A percentile compares a stretch with the other conserved stretches of the same genome.
Evolutionary conservation across 2,113 vertebrate species (phyloP).

Genomic region (Campylorhamphus procurvoides): DNA sequence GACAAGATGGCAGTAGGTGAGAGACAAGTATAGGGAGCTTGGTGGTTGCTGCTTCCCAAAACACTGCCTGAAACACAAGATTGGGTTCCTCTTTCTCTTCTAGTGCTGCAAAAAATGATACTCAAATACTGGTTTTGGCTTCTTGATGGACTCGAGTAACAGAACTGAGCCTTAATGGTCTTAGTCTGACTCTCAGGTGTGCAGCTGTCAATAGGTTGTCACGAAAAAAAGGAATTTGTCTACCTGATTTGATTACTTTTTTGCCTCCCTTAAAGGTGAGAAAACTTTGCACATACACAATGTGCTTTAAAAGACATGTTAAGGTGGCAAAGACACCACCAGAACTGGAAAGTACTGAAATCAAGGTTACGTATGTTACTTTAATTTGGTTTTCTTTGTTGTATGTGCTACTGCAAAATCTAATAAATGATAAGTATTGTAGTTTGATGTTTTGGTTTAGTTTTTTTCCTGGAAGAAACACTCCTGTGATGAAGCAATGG

Average conservation of each 20-base stretch:
- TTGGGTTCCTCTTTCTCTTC: background rate
- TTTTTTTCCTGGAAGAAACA: background rate
- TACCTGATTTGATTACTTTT: background rate
- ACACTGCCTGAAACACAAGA: background rate
- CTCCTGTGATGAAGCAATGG: background rate
- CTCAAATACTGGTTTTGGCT: background rate
- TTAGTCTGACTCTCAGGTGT: background rate
- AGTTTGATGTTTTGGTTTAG: background rate
- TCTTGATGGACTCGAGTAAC: background rate
- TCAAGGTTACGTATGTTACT: rapidly evolving
- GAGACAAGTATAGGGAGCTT: background rate
- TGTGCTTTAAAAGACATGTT: background rate
- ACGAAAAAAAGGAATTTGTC: background rate
- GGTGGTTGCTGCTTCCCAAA: background rate
- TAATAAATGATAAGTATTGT: background rate
- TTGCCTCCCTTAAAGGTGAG: background rate
- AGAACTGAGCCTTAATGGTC: background rate
- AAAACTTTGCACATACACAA: background rate
- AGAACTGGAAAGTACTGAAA: background rate
- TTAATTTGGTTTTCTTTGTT: background rate
- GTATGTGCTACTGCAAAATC: background rate
- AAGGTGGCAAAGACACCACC: background rate
- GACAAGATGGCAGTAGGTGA: background rate
- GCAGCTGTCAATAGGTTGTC: background rate
- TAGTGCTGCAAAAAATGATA: background rate